phyloP scores from a whole-genome alignment of 2,797 vertebrate genomes.

The Spinibarbus caldwelli region DNA sequence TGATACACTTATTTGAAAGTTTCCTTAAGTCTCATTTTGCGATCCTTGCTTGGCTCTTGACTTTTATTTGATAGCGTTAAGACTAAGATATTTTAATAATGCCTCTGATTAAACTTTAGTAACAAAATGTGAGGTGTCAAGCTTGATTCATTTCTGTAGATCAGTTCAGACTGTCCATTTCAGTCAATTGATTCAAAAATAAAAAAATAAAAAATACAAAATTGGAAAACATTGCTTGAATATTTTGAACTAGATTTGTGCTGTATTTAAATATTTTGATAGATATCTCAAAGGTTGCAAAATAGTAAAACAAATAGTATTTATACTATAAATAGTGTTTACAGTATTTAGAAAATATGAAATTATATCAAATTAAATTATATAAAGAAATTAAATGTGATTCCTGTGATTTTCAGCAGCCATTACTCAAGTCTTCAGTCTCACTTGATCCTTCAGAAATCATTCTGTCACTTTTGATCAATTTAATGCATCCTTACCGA shows the following conservation, averaged over 20 bases:
- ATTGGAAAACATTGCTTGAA: background rate
- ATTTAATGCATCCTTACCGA: background rate
- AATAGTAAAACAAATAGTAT: background rate
- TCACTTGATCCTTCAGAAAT: background rate
- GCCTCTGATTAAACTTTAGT: background rate
- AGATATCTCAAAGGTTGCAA: background rate
- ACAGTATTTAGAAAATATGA: background rate
- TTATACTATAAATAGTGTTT: background rate
- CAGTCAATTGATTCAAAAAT: background rate
- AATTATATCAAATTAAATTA: no score
- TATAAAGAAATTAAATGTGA: no score
- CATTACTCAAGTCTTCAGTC: no score
- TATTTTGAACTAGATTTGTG: background rate
- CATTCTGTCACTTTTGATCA: conserved; percentile 1
- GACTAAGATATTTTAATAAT: background rate
- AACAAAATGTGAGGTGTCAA: background rate
- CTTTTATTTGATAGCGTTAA: background rate
- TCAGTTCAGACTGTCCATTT: background rate
- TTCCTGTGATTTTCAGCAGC: no score
- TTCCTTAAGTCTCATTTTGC: background rate
- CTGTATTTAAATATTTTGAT: background rate
- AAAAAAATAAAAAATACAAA: background rate
- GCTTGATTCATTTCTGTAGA: background rate
- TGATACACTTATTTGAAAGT: background rate
- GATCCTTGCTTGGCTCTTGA: background rate